Conservation (phyloP, 1,140 invertebrate species). For the Tetramorium parvispinum region DNA sequence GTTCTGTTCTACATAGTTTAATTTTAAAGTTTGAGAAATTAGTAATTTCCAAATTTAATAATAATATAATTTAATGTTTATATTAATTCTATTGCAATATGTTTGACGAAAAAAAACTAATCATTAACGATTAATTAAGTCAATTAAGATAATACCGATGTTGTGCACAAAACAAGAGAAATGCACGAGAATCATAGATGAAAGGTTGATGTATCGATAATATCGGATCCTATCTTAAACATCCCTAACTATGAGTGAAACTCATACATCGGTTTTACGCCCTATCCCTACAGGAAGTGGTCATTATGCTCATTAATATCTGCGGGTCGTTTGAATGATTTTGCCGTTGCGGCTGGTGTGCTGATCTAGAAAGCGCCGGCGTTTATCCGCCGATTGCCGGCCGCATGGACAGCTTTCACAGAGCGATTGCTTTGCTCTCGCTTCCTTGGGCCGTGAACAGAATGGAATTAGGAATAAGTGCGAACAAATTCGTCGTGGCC, state of each 20-base stretch:
- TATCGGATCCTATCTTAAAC: background rate
- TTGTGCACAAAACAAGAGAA: background rate
- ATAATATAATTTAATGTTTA: background rate
- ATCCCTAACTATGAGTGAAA: conserved; percentile 35
- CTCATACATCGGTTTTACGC: background rate
- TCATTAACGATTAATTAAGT: background rate
- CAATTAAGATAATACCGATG: background rate
- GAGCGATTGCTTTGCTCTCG: conserved; percentile 38
- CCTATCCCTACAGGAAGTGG: conserved; percentile 49
- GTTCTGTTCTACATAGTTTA: background rate
- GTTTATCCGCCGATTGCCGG: conserved; percentile 56
- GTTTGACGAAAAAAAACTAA: background rate
- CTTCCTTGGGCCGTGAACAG: background rate
- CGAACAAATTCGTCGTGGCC: conserved; percentile 31
- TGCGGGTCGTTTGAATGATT: conserved; percentile 62
- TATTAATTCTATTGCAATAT: background rate
- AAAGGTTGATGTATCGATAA: background rate
- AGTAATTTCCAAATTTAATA: background rate
- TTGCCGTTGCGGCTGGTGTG: conserved; percentile 9
- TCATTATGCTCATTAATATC: conserved; percentile 72
- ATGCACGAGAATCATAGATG: background rate
- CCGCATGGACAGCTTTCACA: background rate
- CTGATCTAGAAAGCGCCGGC: conserved; percentile 63
- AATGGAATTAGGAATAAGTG: conserved; percentile 15
- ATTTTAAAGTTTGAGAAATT: background rate